Percentiles rank a stretch among this genome's conserved stretches.
Evolutionary conservation across 2,888 invertebrate genomes (phyloP).

Genomic region (Quadriops clusia): DNA sequence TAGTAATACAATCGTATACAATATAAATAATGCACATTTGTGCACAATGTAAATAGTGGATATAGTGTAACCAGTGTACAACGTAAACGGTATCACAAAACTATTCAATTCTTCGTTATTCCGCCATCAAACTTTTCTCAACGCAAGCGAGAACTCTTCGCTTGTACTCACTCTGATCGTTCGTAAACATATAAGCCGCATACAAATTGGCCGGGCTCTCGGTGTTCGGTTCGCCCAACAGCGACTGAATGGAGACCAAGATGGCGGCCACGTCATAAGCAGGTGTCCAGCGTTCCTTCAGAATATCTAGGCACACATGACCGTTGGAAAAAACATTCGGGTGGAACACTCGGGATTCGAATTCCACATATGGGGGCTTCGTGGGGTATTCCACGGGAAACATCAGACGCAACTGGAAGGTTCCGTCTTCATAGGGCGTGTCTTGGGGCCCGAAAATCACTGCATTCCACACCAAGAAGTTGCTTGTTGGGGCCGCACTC

Average conservation of each 20-base stretch:
- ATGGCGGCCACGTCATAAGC: slow-evolving; percentile 98
- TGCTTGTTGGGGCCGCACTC: slow-evolving; percentile 93
- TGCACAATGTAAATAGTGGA: too few species aligned
- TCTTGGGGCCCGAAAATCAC: slow-evolving; percentile 98
- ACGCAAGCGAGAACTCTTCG: slow-evolving; percentile 94
- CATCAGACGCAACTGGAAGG: slow-evolving; percentile 94
- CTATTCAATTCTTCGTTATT: too few species aligned
- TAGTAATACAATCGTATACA: too few species aligned
- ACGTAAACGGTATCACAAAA: too few species aligned
- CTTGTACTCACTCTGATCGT: slow-evolving; percentile 92
- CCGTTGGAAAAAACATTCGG: slow-evolving; percentile 97
- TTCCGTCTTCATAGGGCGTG: slow-evolving; percentile 92
- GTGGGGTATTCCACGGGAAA: slow-evolving; percentile 99
- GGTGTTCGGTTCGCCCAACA: slow-evolving; percentile 95
- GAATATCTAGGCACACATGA: slow-evolving; percentile 90
- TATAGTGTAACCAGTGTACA: too few species aligned
- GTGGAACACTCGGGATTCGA: slow-evolving; percentile 98
- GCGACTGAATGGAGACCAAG: slow-evolving; percentile 90
- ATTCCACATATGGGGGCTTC: slow-evolving; percentile 93
- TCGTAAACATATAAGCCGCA: slow-evolving; percentile 94
- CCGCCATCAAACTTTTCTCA: slow-evolving; percentile 95
- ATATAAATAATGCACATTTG: too few species aligned
- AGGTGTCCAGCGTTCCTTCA: slow-evolving; percentile 97
- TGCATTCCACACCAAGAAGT: slow-evolving; percentile 98
- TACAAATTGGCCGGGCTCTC: slow-evolving; percentile 95